Conservation (phyloP, 2,888 invertebrate genomes). For the Germaria angustata region DNA sequence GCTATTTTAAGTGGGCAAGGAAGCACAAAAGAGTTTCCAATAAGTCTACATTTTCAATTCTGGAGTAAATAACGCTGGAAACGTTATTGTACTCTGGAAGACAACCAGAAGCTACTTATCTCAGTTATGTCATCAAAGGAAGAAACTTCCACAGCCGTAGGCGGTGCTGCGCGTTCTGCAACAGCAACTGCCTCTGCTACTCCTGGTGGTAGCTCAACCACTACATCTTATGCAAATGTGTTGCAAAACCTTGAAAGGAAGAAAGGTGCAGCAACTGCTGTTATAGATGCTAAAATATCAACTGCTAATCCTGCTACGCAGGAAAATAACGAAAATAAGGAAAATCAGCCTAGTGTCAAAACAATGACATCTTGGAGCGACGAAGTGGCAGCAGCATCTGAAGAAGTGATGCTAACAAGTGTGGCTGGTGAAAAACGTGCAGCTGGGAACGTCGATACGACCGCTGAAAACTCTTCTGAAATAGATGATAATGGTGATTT, state of each 20-base stretch:
- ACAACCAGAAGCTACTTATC: conserved; percentile 48
- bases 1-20: conserved; percentile 69
- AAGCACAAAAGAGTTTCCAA: conserved; percentile 77
- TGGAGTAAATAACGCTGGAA: conserved; percentile 67
- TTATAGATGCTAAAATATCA: conserved; percentile 39
- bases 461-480: conserved; percentile 78
- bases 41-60: conserved; percentile 64
- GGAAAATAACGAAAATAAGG: conserved; percentile 71
- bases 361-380: conserved; percentile 78
- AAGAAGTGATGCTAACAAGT: conserved; percentile 28
- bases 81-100: conserved; percentile 70
- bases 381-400: conserved; percentile 74
- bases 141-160: conserved; percentile 72
- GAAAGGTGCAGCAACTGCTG: conserved; percentile 63
- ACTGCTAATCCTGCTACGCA: conserved; percentile 50
- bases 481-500: conserved; percentile 79
- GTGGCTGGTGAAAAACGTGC: conserved; percentile 79
- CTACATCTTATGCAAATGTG: conserved; percentile 86
- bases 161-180: conserved; percentile 58
- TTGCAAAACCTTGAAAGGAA: conserved; percentile 81
- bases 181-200: conserved; percentile 48
- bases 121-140: conserved; percentile 77
- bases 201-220: conserved; percentile 77
- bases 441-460: conserved; percentile 75
- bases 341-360: conserved; percentile 76